Evolutionary conservation across 2,888 invertebrate species (phyloP).

Genomic region (Drosophila nigritarsus): DNA sequence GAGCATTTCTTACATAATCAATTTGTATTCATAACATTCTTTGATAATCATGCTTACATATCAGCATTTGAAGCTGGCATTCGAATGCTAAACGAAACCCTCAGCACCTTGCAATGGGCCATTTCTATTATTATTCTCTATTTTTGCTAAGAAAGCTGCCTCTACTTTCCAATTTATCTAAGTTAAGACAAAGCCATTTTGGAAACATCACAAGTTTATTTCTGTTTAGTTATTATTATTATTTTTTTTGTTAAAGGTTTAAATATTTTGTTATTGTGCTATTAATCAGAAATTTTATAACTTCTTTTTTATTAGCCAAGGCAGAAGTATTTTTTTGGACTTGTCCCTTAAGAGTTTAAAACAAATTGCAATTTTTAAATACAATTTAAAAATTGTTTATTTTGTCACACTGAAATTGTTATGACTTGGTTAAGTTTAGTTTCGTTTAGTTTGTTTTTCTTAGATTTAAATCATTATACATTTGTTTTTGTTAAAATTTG

Average conservation of each 20-base stretch:
- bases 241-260: slow-evolving; percentile 27
- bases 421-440: slow-evolving; percentile 36
- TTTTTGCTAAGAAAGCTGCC: slow-evolving; percentile 59
- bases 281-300: slow-evolving; percentile 77
- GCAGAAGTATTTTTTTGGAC: slow-evolving; percentile 46
- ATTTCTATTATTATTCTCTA: slow-evolving; percentile 37
- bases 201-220: slow-evolving; percentile 39
- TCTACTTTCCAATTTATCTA: slow-evolving; percentile 29
- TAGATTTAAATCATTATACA: slow-evolving; percentile 29
- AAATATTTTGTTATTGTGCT: slow-evolving; percentile 68
- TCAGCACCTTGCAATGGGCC: slow-evolving; percentile 40
- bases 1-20: slow-evolving; percentile 26
- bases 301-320: slow-evolving; percentile 77
- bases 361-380: slow-evolving; percentile 79
- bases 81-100: slow-evolving; percentile 61
- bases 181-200: slow-evolving; percentile 27
- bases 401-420: slow-evolving; percentile 64
- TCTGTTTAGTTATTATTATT: slow-evolving; percentile 38
- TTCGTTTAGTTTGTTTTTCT: slow-evolving; percentile 41
- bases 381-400: slow-evolving; percentile 76
- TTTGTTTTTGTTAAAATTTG: slow-evolving; percentile 54
- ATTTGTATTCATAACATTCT: slow-evolving; percentile 48
- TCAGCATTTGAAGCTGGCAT: slow-evolving; percentile 71
- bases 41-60: slow-evolving; percentile 81
- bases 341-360: slow-evolving; percentile 60